Evolutionary conservation across 2,797 vertebrate species (phyloP), one percentile per base, ranked within the genome.

Genomic region (Muscicapa striata): DNA sequence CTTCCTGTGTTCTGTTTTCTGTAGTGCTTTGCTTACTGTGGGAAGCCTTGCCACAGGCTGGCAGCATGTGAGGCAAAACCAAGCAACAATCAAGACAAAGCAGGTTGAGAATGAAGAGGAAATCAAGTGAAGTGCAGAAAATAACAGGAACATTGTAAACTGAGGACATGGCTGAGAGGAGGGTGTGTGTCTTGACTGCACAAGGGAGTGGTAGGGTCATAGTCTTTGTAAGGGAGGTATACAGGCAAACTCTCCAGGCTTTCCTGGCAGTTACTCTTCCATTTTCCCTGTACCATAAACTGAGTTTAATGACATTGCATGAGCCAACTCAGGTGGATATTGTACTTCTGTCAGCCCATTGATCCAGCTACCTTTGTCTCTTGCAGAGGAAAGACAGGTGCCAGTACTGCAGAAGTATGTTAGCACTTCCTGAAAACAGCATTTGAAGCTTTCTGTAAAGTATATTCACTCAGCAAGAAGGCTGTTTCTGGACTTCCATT

Each of bases 111-210:
- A 52, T 22, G 27, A 57, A 67, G 61, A 1, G 1, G n/a, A 24
- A 40, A 58, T 38, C 9, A 24, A 16, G 15, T 54, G 32, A 70
- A 76, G 32, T 69, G 26, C 66, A 49, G 68, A 57, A 83, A 61
- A 30, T 29, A 52, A 30, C 32, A 80, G 41, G 10, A 23, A 2
- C 21, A 2, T 46, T 61, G 70, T 77, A 51, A 87, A 40, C 54
- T 30, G 30, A 46, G 62, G 76, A 13, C 0, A 0, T 57, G 29
- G 5, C 45, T 34, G 75, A 49, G 48, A 76, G 17, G 36, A 66
- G 12, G 40, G 5, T 0, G 0, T n/a, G 48, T 45, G 48, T 45
- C 49, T 77, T 2, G 2, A 27, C 52, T 63, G 52, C 8, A 2
- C 11, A 26, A 34, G 26, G 45, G 55, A 59, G 51, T 9, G 30